phyloP scores from a whole-genome alignment of 2,888 invertebrate species.

The Imbricaverruca yamaguchii region DNA sequence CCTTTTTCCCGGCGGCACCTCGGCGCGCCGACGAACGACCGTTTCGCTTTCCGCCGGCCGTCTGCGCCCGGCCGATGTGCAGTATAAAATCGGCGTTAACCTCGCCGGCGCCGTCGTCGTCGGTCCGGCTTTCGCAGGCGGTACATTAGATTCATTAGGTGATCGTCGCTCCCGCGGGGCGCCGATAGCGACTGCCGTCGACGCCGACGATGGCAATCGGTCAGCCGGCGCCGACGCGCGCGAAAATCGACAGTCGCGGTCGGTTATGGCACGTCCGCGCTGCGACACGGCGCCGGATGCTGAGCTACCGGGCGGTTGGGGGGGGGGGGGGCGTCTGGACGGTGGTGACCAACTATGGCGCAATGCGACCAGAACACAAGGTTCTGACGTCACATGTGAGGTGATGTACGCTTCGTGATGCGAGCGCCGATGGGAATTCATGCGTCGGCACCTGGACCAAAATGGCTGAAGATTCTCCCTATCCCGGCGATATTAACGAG shows the following conservation, averaged over 20 bases:
- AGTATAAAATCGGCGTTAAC: neutral
- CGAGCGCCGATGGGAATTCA: too few species aligned
- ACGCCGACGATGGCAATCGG: neutral
- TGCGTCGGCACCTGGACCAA: too few species aligned
- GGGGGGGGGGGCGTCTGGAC: too few species aligned
- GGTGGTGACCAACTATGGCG: neutral
- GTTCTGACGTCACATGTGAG: too few species aligned
- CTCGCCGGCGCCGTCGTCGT: neutral
- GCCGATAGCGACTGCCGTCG: neutral
- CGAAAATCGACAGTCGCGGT: neutral
- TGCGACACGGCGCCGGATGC: too few species aligned
- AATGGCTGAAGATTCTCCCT: too few species aligned
- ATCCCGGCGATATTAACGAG: too few species aligned
- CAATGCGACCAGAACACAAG: neutral
- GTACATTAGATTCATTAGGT: conserved; percentile 1
- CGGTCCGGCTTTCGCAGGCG: neutral
- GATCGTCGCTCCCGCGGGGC: neutral
- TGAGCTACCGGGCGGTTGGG: too few species aligned
- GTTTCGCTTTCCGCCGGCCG: neutral
- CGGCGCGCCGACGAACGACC: too few species aligned
- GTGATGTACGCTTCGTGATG: too few species aligned
- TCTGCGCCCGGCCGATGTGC: neutral
- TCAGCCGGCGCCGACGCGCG: neutral
- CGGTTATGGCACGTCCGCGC: too few species aligned
- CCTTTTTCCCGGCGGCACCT: too few species aligned